Evolutionary conservation across 2,888 invertebrate species (phyloP).

Genomic region (Drosophila flavopinicola): DNA sequence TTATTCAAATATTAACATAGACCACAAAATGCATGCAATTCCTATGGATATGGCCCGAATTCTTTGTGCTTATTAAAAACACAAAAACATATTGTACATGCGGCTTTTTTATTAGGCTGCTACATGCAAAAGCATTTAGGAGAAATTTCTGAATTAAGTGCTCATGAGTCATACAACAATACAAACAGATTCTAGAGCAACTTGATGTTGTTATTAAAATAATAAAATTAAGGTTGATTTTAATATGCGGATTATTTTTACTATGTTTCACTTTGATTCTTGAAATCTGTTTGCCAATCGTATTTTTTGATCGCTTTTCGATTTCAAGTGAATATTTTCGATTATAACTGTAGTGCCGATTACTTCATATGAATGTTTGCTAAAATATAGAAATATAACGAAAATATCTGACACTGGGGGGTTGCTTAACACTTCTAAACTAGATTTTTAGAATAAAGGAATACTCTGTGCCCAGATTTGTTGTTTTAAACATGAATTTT

Average conservation of each 20-base stretch:
- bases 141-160: neutral
- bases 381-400: neutral
- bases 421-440: no score
- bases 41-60: slow-evolving; percentile 37
- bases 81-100: slow-evolving; percentile 16
- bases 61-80: slow-evolving; percentile 35
- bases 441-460: no score
- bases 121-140: slow-evolving; percentile 39
- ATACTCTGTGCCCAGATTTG: no score
- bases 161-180: slow-evolving; percentile 14
- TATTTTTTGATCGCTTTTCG: no score
- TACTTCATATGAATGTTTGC: no score
- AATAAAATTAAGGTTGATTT: no score
- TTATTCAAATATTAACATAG: slow-evolving; percentile 52
- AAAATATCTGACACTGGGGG: no score
- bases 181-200: neutral
- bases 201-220: neutral
- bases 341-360: no score
- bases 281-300: no score
- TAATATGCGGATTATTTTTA: no score
- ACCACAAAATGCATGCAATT: slow-evolving; percentile 43
- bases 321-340: neutral
- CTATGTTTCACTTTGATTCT: no score
- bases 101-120: slow-evolving; percentile 30
- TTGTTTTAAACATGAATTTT: no score